Conservation (phyloP, 2,113 vertebrate genomes). For the Pluvialis apricaria region DNA sequence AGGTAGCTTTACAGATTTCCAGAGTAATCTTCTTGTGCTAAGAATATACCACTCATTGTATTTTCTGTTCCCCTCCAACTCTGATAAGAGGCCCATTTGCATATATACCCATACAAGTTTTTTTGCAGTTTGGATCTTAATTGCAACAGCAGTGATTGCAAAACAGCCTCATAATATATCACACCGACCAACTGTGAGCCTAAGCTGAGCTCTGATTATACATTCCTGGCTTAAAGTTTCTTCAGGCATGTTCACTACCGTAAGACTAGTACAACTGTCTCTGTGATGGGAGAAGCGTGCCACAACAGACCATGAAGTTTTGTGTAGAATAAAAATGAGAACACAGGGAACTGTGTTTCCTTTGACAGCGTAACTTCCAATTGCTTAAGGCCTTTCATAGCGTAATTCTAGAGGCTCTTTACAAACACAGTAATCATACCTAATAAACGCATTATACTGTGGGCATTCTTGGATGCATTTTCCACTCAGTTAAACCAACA, state of each 20-base stretch:
- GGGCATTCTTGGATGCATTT: not conserved
- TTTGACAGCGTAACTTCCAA: not conserved
- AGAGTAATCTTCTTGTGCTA: not conserved
- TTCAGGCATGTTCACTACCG: not conserved
- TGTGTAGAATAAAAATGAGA: not conserved
- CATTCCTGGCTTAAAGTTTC: not conserved
- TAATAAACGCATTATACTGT: not conserved
- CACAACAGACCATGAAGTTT: accelerated
- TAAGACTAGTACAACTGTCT: not conserved
- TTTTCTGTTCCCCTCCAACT: not conserved
- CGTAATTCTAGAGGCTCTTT: not conserved
- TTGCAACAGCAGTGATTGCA: not conserved
- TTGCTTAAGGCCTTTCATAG: not conserved
- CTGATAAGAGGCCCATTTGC: not conserved
- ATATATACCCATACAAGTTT: not conserved
- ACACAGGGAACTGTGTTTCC: accelerated
- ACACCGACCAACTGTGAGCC: not conserved
- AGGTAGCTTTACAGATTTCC: not conserved
- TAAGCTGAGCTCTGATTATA: not conserved
- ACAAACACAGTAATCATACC: not conserved
- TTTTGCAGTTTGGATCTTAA: not conserved
- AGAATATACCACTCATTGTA: not conserved
- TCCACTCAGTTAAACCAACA: not conserved
- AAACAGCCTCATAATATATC: not conserved
- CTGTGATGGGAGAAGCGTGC: accelerated